Evolutionary conservation across 2,888 invertebrate genomes (phyloP).

Genomic region (Agrilus cyanescens): DNA sequence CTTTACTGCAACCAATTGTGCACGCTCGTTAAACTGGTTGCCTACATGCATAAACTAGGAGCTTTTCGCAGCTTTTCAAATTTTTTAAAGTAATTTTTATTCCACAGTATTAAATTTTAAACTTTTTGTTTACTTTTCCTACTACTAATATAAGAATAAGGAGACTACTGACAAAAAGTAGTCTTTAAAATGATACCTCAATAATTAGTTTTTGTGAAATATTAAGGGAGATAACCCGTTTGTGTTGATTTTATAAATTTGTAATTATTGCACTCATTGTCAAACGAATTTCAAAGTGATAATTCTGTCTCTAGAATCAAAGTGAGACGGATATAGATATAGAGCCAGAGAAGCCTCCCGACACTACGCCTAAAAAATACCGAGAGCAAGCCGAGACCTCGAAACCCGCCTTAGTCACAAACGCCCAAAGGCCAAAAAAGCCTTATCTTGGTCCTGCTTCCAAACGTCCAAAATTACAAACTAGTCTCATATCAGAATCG

Average conservation of each 20-base stretch:
- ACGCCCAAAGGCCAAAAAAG: conserved; percentile 9
- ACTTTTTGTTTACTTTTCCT: too few relatives aligned
- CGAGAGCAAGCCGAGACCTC: neutral
- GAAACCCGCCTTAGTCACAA: neutral
- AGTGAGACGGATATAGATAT: neutral
- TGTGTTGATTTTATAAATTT: neutral
- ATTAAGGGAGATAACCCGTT: too few relatives aligned
- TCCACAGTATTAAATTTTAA: too few relatives aligned
- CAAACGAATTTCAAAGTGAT: neutral
- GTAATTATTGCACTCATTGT: neutral
- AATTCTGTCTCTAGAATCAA: conserved; percentile 2
- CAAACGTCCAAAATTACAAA: conserved; percentile 10
- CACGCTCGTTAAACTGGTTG: too few relatives aligned
- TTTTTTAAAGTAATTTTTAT: too few relatives aligned
- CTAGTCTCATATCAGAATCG: neutral
- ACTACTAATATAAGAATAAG: too few relatives aligned
- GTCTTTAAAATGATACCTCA: too few relatives aligned
- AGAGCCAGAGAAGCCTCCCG: neutral
- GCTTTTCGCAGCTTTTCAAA: too few relatives aligned
- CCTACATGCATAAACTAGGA: too few relatives aligned
- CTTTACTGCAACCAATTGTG: too few relatives aligned
- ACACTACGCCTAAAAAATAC: neutral
- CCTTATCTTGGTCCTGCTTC: conserved; percentile 11
- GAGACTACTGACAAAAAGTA: too few relatives aligned
- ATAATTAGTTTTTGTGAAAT: too few relatives aligned